These are phyloP conservation scores for Orientallactaga bullata DNA, from an alignment of 2,113 vertebrate species.

Conservation along the genomic window DNA sequence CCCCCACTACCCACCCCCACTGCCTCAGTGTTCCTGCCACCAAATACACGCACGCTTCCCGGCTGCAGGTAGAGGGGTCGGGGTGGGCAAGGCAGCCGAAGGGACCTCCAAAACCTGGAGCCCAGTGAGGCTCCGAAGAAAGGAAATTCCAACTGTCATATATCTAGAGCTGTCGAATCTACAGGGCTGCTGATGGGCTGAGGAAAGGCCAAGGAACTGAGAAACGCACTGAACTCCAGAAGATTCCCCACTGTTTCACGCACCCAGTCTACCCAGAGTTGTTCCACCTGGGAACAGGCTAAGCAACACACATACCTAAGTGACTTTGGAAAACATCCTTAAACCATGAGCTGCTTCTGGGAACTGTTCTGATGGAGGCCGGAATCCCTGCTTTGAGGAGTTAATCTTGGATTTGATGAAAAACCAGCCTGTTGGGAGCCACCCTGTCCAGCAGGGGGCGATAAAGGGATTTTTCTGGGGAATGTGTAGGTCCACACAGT, in stretches of 20 bases:
- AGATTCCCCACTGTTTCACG: not conserved
- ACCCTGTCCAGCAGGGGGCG: constrained; percentile 62
- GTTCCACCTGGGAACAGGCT: not conserved
- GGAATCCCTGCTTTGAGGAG: not conserved
- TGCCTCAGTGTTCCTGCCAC: not conserved
- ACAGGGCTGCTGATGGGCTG: not conserved
- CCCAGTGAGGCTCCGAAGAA: not conserved
- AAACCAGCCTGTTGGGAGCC: constrained; percentile 18
- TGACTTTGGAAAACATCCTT: not conserved
- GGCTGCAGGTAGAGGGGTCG: accelerated
- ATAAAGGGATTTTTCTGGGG: not conserved
- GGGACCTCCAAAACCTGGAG: not conserved
- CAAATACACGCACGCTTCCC: accelerated
- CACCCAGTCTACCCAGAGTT: not conserved
- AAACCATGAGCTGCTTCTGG: not conserved
- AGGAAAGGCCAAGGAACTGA: constrained; percentile 36
- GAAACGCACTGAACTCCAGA: not conserved
- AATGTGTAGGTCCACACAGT: not conserved
- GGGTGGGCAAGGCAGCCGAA: not conserved
- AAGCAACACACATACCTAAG: not conserved
- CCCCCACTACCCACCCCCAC: accelerated
- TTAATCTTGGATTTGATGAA: not conserved
- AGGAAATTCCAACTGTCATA: not conserved
- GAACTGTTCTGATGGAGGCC: not conserved
- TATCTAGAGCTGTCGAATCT: not conserved